These are phyloP conservation scores for Lordiphosa andalusiaca DNA, from an alignment of 2,888 invertebrate species.

Conservation along the genomic window DNA sequence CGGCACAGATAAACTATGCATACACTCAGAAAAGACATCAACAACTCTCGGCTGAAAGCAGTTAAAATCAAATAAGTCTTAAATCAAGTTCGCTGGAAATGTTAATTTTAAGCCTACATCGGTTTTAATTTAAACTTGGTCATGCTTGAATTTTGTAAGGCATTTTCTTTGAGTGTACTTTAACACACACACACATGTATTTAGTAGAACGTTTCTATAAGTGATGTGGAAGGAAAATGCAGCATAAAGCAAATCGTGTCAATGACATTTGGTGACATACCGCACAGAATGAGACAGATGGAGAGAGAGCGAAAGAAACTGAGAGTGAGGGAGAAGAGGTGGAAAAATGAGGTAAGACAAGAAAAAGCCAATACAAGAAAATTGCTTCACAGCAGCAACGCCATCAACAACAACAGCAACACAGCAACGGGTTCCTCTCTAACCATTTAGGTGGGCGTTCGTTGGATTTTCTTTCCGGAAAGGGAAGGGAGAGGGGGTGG, in stretches of 20 bases:
- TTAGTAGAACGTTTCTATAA: constrained; percentile 15
- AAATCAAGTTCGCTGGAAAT: too few species aligned
- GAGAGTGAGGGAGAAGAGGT: constrained; percentile 9
- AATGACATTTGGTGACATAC: constrained; percentile 71
- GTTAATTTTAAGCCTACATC: too few species aligned
- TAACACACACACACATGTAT: constrained; percentile 13
- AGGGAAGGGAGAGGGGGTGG: not conserved
- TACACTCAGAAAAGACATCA: constrained; percentile 3
- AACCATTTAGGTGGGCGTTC: constrained; percentile 45
- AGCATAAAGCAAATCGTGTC: constrained; percentile 72
- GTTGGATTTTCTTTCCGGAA: constrained; percentile 18
- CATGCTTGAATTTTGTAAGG: too few species aligned
- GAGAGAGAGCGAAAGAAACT: constrained; percentile 1
- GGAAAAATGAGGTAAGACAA: constrained; percentile 14
- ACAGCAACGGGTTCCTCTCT: constrained; percentile 44
- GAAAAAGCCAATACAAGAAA: constrained; percentile 60
- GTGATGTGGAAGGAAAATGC: constrained; percentile 50
- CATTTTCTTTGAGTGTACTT: constrained; percentile 5
- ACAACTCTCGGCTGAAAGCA: not conserved
- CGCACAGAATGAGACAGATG: constrained; percentile 17
- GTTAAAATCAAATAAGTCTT: not conserved
- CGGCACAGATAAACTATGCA: constrained; percentile 45
- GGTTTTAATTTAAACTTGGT: too few species aligned
- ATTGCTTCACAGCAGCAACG: constrained; percentile 33
- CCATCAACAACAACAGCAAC: constrained; percentile 5